Evolutionary conservation across 1,140 invertebrate species (phyloP).

Genomic region (Muscidifurax raptorellus): DNA sequence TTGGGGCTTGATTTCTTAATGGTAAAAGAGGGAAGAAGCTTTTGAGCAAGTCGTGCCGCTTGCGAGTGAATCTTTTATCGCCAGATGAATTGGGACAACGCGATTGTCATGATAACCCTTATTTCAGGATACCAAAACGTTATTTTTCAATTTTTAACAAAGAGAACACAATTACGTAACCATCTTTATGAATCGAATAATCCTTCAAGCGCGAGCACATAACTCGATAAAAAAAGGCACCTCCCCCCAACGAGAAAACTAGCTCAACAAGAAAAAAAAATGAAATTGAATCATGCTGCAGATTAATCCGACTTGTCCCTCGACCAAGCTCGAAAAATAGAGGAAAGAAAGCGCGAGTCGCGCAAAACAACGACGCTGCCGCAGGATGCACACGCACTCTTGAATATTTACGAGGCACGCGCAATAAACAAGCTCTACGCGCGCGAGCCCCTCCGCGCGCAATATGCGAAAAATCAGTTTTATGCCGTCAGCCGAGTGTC

Average conservation of each 20-base stretch:
- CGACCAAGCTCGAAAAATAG: conserved; percentile 9
- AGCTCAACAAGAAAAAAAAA: not conserved
- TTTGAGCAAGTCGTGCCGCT: not conserved
- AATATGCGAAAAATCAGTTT: conserved; percentile 37
- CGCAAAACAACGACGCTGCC: conserved; percentile 15
- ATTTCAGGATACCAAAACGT: not conserved
- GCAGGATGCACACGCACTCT: conserved; percentile 5
- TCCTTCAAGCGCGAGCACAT: not conserved
- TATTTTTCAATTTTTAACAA: too few relatives aligned
- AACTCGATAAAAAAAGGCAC: not conserved
- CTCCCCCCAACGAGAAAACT: not conserved
- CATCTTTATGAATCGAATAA: not conserved
- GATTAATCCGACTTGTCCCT: not conserved
- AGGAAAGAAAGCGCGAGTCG: not conserved
- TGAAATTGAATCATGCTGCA: not conserved
- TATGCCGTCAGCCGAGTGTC: conserved; percentile 20
- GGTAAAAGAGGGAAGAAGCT: not conserved
- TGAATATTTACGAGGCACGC: conserved; percentile 43
- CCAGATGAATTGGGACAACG: not conserved
- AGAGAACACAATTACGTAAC: not conserved
- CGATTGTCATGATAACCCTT: not conserved
- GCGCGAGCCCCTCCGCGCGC: not conserved
- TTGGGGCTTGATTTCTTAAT: not conserved
- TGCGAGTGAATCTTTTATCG: conserved; percentile 6
- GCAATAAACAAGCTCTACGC: conserved; percentile 38